Evolutionary conservation across 1,140 invertebrate species (phyloP), one percentile per base, ranked within the genome.

Genomic region (Pogonognathellus flavescens): DNA sequence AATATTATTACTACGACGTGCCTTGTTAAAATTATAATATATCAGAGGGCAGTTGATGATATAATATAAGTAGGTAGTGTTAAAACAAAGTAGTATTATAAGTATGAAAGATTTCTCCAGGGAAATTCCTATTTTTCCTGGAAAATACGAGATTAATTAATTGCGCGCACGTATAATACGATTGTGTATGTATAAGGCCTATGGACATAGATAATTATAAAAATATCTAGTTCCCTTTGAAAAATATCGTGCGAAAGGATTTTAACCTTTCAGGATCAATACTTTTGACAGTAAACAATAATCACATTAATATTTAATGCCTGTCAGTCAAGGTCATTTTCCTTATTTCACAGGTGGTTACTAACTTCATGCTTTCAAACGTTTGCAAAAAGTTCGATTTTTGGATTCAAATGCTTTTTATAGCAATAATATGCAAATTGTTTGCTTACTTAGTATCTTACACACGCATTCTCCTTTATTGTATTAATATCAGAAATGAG

Each of bases 241-340:
- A 41, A 41, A 41, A 41, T 41, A 66, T 66, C 62, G 62, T 66
- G 62, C 22, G 62, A 66, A 66, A 66, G 62, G 62, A 66, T 66
- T 66, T 66, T 66, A 66, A 66, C 62, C 62, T 25, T 66, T 66
- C n/a, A 41, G 62, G 62, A 66, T 66, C 62, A 66, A 66, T 66
- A 66, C 9, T 20, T 60, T 60, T 18, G 31, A 41, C 31, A 41
- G 31, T 41, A 41, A 41, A 41, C 31, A 41, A 41, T 41, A 41
- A 6, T 41, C 31, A 41, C 31, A 41, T 41, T 41, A 41, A 41
- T 41, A 41, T 41, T 41, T 41, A 41, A 41, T 41, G 31, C 6
- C 6, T 41, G 2, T 41, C 31, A 41, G 2, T 41, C 31, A 41
- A 41, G 31, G 31, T 41, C 31, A 41, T 6, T 41, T 41, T 41